Conservation (phyloP, 2,888 invertebrate genomes). For the Trissolcus brochymenae region DNA sequence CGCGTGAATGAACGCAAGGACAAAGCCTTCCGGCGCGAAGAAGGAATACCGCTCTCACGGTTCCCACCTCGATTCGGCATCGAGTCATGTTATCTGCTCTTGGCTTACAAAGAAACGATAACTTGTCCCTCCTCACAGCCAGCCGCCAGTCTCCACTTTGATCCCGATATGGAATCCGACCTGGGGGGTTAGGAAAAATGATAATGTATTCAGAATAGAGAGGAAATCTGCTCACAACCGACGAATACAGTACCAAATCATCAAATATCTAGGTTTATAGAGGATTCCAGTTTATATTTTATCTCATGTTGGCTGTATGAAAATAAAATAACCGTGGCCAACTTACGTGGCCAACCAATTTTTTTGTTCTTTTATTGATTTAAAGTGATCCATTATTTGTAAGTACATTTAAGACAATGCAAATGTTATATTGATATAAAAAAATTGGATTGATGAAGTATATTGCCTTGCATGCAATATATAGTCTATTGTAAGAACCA, state of each 20-base stretch:
- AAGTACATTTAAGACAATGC: no score
- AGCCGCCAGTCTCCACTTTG: constrained; percentile 53
- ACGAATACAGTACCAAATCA: constrained; percentile 8
- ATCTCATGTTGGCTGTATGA: not conserved
- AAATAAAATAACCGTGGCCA: no score
- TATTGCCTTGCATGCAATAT: no score
- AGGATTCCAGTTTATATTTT: constrained; percentile 7
- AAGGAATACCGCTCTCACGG: constrained; percentile 75
- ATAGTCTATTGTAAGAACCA: no score
- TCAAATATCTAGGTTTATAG: constrained; percentile 10
- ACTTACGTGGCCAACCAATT: no score
- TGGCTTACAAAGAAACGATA: constrained; percentile 61
- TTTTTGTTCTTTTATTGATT: no score
- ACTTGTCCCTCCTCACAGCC: constrained; percentile 50
- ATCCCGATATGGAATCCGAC: constrained; percentile 54
- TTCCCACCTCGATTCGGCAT: constrained; percentile 61
- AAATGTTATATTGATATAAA: no score
- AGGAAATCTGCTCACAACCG: constrained; percentile 20
- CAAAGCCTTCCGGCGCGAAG: constrained; percentile 63
- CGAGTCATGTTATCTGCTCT: constrained; percentile 62
- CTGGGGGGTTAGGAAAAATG: constrained; percentile 45
- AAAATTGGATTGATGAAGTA: no score
- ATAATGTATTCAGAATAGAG: constrained; percentile 47
- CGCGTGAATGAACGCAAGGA: constrained; percentile 73
- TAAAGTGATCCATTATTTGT: no score